Percentiles rank a stretch among this genome's conserved stretches.
Evolutionary conservation across 2,888 invertebrate genomes (phyloP).

Genomic region (Campopleginae sp.): DNA sequence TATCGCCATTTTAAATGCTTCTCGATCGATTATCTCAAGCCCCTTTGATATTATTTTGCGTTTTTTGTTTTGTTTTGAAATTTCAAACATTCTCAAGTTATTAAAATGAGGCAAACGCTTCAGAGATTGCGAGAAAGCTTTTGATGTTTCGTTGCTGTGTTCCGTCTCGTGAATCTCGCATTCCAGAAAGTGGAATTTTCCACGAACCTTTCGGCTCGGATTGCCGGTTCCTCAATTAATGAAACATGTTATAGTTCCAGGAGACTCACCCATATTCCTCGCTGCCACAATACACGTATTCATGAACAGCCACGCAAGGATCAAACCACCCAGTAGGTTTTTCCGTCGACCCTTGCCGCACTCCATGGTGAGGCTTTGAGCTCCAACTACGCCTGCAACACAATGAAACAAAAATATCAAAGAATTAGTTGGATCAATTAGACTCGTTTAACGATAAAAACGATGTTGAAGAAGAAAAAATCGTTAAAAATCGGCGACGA

Average conservation of each 20-base stretch:
- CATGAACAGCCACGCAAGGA: conserved; percentile 81
- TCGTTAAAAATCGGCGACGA: not conserved
- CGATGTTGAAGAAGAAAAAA: not conserved
- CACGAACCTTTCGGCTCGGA: not conserved
- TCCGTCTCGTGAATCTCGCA: not conserved
- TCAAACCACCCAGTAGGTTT: conserved; percentile 80
- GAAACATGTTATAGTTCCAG: conserved; percentile 17
- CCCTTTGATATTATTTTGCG: too few relatives aligned
- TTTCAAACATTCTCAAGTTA: conserved; percentile 70
- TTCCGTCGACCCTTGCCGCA: conserved; percentile 83
- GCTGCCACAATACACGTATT: conserved; percentile 80
- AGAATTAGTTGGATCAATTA: not conserved
- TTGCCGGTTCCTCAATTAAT: not conserved
- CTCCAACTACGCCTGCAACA: conserved; percentile 81
- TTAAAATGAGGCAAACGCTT: conserved; percentile 68
- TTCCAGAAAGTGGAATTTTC: not conserved
- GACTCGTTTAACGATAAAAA: not conserved
- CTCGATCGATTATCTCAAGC: not conserved
- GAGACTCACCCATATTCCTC: conserved; percentile 81
- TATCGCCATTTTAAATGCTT: not conserved
- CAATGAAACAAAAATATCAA: not conserved
- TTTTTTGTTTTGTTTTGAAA: too few relatives aligned
- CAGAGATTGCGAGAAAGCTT: conserved; percentile 62
- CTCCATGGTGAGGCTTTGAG: conserved; percentile 82
- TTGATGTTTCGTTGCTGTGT: not conserved